phyloP scores from a whole-genome alignment of 2,113 vertebrate species.

The Passer domesticus region DNA sequence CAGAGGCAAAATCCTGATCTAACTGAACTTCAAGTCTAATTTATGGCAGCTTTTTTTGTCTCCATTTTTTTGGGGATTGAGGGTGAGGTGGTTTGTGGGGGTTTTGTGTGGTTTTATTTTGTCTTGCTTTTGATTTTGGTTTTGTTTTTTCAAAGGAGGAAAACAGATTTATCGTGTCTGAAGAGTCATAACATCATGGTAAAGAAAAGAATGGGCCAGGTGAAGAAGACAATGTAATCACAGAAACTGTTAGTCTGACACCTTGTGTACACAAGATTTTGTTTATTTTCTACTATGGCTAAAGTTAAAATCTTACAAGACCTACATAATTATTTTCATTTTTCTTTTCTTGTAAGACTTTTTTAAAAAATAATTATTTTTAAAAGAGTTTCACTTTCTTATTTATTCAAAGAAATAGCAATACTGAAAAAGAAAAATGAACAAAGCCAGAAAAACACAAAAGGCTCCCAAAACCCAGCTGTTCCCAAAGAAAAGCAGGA shows the following conservation, averaged over 20 bases:
- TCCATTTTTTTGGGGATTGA: background rate
- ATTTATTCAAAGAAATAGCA: background rate
- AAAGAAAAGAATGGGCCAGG: background rate
- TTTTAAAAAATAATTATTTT: background rate
- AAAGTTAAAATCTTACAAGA: background rate
- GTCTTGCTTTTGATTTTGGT: accelerated
- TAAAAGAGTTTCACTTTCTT: background rate
- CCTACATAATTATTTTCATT: background rate
- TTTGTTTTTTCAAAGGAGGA: background rate
- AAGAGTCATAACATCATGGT: accelerated
- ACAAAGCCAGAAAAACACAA: background rate
- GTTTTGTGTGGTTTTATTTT: no score
- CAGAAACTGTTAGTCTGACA: background rate
- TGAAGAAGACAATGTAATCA: background rate
- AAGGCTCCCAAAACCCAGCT: background rate
- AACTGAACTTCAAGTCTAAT: background rate
- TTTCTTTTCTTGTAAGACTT: background rate
- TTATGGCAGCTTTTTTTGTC: background rate
- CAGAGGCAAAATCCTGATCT: background rate
- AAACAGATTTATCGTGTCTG: background rate
- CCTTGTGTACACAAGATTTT: background rate
- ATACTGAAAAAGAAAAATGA: background rate
- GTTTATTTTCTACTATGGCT: background rate
- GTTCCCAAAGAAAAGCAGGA: background rate
- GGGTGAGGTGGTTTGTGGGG: accelerated